Conservation (phyloP, 37 sponge, comb jelly and placozoan genomes). For the Halichondria panicea region DNA sequence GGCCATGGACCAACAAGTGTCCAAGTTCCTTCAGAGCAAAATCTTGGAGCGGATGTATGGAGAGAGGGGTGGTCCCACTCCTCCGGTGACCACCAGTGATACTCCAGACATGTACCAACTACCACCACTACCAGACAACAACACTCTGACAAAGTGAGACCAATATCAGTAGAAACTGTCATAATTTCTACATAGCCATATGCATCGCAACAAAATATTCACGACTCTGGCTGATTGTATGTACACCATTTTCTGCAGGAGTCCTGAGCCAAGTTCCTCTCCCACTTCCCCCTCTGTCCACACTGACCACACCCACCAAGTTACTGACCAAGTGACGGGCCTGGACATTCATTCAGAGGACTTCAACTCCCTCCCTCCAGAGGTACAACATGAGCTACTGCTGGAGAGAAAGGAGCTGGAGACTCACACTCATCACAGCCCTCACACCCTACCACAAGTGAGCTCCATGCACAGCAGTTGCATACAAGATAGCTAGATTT, state of each 20-base stretch:
- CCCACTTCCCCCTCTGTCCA: no score
- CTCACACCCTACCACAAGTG: conserved; percentile 49
- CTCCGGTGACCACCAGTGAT: neutral
- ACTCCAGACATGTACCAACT: conserved; percentile 60
- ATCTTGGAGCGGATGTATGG: conserved; percentile 62
- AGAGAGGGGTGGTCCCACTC: neutral
- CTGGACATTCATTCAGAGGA: conserved; percentile 64
- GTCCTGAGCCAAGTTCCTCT: no score
- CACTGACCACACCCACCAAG: no score
- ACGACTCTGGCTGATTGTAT: neutral
- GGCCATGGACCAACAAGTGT: conserved; percentile 36
- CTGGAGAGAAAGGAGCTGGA: conserved; percentile 69
- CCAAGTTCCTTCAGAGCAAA: conserved; percentile 57
- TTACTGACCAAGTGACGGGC: conserved; percentile 30
- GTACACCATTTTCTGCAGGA: neutral
- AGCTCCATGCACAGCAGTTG: neutral
- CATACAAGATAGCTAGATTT: neutral
- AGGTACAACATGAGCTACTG: conserved; percentile 91
- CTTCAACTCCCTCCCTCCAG: conserved; percentile 81
- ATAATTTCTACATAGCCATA: no score
- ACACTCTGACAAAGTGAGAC: neutral
- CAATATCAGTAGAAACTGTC: no score
- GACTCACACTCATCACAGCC: conserved; percentile 34
- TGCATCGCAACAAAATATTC: no score
- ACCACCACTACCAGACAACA: conserved; percentile 49